Base-by-base conservation (phyloP, 2,113 vertebrate species). In the Plecturocebus donacophilus region DNA sequence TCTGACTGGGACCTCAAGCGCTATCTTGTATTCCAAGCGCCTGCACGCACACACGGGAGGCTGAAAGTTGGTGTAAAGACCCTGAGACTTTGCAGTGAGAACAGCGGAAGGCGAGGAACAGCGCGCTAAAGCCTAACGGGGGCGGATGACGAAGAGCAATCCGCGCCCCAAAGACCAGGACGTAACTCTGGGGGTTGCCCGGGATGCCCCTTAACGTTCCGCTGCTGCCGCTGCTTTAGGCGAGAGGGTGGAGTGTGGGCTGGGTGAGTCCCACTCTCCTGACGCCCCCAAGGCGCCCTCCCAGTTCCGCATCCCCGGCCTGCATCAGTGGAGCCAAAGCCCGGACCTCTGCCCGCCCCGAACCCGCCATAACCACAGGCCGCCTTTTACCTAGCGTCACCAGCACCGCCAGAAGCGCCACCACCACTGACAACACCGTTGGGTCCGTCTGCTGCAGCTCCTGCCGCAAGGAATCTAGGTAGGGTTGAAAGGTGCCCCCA, bases 341-440 rank as follows among this genome's bases (percentile, higher is more conserved):
- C 30, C 23, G 8, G 70, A 42, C 32, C 42, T 58, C 52, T 21
- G 30, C 42, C n/a, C 27, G 8, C 79, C 70, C 73, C 6, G 27
- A 42, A 25, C 52, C 91, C 79, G 35, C 87, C 90, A 30, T 8
- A 17, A 30, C 54, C 75, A 25, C 64, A n/a, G 20, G 32, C 89
- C 8, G 38, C 13, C 32, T 9, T 95, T 98, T 96, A 99, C 99
- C 94, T 40, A 99, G 58, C 8, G 98, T 98, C 81, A 99, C 2
- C 92, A 97, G 95, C 47, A 99, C 98, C 1, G 9, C 97, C 7
- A 98, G 6, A 35, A 99, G 32, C 3, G 98, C 98, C 92, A 98
- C 45, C 11, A 95, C 92, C 1, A 98, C 97, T 1, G 98, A 98
- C 40, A 99, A 70, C 30, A 98, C 35, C 5, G 98, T 96, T 1